Conservation (phyloP, 2,797 vertebrate genomes). For the Pitangus sulphuratus region DNA sequence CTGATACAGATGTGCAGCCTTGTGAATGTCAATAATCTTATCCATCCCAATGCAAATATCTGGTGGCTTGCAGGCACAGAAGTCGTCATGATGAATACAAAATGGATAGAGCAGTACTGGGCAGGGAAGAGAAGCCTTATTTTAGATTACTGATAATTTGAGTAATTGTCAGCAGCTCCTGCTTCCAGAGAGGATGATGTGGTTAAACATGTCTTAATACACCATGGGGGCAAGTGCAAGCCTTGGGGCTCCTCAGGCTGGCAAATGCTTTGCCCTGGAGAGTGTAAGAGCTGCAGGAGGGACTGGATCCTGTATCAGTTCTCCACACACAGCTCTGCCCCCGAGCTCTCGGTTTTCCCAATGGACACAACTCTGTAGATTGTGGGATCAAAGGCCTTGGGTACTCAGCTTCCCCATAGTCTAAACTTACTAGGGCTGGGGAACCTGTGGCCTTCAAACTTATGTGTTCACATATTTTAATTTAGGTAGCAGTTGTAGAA, state of each 20-base stretch:
- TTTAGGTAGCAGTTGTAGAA: not conserved
- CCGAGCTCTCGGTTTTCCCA: not conserved
- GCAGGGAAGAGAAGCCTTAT: not conserved
- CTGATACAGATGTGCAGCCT: not conserved
- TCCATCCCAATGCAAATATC: not conserved
- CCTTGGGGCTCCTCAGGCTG: not conserved
- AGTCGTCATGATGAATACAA: not conserved
- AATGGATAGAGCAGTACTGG: not conserved
- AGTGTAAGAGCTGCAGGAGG: rapidly evolving
- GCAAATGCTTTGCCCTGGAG: no score
- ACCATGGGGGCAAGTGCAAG: rapidly evolving
- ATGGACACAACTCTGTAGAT: not conserved
- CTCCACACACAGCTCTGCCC: not conserved
- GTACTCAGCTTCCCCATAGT: not conserved
- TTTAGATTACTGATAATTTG: not conserved
- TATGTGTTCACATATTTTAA: rapidly evolving
- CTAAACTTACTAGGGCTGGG: not conserved
- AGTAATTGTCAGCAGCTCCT: not conserved
- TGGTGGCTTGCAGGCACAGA: not conserved
- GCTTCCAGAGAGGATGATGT: not conserved
- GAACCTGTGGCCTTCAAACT: not conserved
- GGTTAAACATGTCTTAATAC: not conserved
- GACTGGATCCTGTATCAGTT: rapidly evolving
- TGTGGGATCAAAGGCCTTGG: not conserved
- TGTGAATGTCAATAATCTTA: not conserved